Evolutionary conservation across 2,888 invertebrate genomes (phyloP).

Genomic region (Hedychridium roseum): DNA sequence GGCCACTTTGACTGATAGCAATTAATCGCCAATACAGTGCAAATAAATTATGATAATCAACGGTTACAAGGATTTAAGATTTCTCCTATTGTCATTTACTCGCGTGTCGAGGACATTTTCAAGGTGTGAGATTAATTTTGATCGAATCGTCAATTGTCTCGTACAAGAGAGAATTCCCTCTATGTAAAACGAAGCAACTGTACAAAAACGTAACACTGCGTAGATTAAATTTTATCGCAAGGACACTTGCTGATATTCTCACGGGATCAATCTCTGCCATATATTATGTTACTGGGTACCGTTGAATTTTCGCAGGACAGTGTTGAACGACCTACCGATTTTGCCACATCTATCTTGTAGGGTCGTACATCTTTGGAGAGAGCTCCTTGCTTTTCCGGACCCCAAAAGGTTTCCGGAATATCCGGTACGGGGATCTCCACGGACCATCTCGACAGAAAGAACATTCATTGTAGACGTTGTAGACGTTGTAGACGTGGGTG

Average conservation of each 20-base stretch:
- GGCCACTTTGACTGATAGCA: too few relatives aligned
- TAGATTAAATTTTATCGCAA: not conserved
- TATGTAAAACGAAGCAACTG: too few relatives aligned
- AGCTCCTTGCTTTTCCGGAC: slow-evolving; percentile 61
- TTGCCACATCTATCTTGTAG: slow-evolving; percentile 70
- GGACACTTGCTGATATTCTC: not conserved
- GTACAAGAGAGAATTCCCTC: too few relatives aligned
- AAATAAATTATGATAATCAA: too few relatives aligned
- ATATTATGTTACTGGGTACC: not conserved
- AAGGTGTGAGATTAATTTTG: too few relatives aligned
- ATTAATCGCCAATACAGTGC: too few relatives aligned
- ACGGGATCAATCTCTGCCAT: not conserved
- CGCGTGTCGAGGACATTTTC: too few relatives aligned
- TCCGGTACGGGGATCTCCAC: slow-evolving; percentile 25
- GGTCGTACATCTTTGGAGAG: slow-evolving; percentile 68
- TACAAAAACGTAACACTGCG: too few relatives aligned
- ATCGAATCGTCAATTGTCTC: too few relatives aligned
- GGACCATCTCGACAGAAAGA: not conserved
- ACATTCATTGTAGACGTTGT: not conserved
- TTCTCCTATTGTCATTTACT: too few relatives aligned
- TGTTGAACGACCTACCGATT: slow-evolving; percentile 64
- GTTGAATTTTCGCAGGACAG: not conserved
- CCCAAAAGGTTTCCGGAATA: slow-evolving; percentile 69
- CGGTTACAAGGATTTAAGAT: too few relatives aligned
- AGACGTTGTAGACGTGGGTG: not conserved